Percentiles rank a stretch among this genome's conserved stretches.
Conservation (phyloP, 1,140 invertebrate genomes). For the Trissolcus basalis region DNA sequence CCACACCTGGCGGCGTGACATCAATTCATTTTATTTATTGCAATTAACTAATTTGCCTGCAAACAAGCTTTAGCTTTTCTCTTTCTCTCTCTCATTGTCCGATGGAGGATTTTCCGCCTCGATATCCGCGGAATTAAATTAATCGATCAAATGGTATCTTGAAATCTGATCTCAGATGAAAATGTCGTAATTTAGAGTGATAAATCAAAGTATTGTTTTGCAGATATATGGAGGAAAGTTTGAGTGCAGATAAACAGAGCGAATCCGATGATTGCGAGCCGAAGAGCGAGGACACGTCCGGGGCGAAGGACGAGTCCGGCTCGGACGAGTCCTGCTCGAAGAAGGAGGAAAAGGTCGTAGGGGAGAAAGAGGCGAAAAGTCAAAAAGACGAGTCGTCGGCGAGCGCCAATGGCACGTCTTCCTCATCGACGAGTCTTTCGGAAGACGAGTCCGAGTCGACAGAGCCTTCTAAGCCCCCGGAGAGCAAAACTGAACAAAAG, state of each 20-base stretch:
- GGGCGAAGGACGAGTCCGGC: constrained; percentile 43
- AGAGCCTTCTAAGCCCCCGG: constrained; percentile 59
- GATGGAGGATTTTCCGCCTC: no score
- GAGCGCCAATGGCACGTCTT: constrained; percentile 52
- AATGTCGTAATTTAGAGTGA: background rate
- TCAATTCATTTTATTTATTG: no score
- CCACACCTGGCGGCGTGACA: background rate
- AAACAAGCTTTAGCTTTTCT: no score
- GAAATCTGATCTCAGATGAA: no score
- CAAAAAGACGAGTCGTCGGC: constrained; percentile 47
- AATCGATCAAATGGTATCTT: background rate
- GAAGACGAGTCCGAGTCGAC: constrained; percentile 72
- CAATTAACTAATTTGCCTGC: no score
- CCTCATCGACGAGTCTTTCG: constrained; percentile 64
- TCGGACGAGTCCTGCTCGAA: constrained; percentile 40
- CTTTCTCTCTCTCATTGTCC: no score
- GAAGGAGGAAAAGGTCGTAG: constrained; percentile 30
- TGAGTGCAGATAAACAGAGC: constrained; percentile 65
- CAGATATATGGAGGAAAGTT: constrained; percentile 70
- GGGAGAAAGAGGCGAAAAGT: constrained; percentile 16
- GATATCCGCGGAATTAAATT: no score
- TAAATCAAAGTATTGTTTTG: constrained; percentile 18
- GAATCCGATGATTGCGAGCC: constrained; percentile 66
- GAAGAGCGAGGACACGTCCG: constrained; percentile 54
- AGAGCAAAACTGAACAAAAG: constrained; percentile 37